A percentile compares a stretch with the other conserved stretches of the same genome.
Conservation (phyloP, 2,888 invertebrate species). For the Bugula neritina region DNA sequence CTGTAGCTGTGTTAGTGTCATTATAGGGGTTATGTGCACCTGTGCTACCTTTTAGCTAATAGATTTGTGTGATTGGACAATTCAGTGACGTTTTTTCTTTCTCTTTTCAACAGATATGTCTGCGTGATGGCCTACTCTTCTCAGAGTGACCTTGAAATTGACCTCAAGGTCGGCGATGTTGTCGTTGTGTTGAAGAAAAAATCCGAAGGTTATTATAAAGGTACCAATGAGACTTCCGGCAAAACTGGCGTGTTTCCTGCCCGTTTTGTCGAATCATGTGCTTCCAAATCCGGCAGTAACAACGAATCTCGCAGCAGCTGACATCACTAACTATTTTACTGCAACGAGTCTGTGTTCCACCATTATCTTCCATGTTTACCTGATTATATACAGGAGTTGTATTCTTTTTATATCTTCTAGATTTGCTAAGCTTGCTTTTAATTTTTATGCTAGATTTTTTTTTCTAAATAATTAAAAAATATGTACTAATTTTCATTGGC, state of each 20-base stretch:
- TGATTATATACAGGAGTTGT: background rate
- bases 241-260: constrained; percentile 90
- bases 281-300: constrained; percentile 3
- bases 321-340: too few species aligned
- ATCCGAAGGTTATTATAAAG: constrained; percentile 93
- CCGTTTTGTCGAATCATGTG: constrained; percentile 66
- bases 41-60: background rate
- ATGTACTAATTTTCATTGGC: too few species aligned
- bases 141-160: constrained; percentile 85
- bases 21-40: background rate
- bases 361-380: background rate
- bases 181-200: constrained; percentile 85
- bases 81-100: background rate
- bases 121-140: constrained; percentile 91
- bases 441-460: too few species aligned
- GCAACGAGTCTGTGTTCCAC: too few species aligned
- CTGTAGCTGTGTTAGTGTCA: too few species aligned
- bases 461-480: too few species aligned
- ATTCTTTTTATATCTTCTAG: background rate
- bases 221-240: constrained; percentile 80
- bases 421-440: background rate
- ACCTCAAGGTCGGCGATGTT: constrained; percentile 80
- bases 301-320: constrained; percentile 23
- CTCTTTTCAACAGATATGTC: constrained; percentile 75
- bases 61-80: background rate